These are phyloP conservation scores for Cossypha niveicapilla DNA, from an alignment of 2,797 vertebrate species.

Conservation along the genomic window DNA sequence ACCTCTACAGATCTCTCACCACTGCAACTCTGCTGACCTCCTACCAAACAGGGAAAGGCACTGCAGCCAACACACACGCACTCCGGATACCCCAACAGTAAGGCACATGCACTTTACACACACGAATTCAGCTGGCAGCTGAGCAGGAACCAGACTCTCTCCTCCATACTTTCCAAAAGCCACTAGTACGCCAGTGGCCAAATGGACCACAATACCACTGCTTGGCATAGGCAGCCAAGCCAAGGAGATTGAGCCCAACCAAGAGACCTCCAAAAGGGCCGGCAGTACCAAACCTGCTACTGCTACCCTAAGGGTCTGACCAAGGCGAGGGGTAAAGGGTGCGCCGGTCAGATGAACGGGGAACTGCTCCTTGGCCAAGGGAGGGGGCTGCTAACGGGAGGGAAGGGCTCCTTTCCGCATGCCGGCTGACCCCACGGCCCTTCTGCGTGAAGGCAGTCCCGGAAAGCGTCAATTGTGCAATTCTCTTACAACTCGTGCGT, in stretches of 20 bases:
- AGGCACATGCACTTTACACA: background rate
- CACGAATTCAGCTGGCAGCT: accelerated
- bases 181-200: background rate
- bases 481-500: accelerated
- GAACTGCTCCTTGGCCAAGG: background rate
- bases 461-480: background rate
- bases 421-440: background rate
- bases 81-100: background rate
- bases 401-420: background rate
- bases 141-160: background rate
- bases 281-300: background rate
- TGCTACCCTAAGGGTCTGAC: background rate
- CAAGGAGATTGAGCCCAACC: background rate
- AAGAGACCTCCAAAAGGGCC: background rate
- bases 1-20: background rate
- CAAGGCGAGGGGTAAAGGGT: accelerated
- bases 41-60: background rate
- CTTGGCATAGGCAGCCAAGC: background rate
- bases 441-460: background rate
- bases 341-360: background rate
- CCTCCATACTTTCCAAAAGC: background rate
- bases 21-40: background rate
- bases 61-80: background rate
- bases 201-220: background rate
- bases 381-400: background rate